A percentile compares a stretch with the other conserved stretches of the same genome.
These are phyloP conservation scores for Achatina immaculata DNA, from an alignment of 1,140 invertebrate genomes.

Conservation along the genomic window DNA sequence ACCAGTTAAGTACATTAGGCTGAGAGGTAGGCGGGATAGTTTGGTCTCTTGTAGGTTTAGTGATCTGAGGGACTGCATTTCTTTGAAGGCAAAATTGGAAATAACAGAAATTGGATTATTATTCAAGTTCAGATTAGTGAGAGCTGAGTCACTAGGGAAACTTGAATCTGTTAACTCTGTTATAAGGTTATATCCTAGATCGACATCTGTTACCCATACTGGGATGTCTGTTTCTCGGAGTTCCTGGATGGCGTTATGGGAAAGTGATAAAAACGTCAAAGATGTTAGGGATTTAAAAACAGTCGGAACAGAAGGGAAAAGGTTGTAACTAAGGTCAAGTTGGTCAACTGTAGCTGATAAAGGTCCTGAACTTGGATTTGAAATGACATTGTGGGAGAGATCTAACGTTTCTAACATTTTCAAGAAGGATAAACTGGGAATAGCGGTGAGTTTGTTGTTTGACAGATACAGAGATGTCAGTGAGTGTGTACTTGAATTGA, in stretches of 20 bases:
- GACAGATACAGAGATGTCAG: neutral
- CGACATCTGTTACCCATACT: neutral
- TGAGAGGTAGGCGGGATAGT: neutral
- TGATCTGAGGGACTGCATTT: neutral
- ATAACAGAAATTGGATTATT: neutral
- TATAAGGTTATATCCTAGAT: neutral
- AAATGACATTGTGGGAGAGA: neutral
- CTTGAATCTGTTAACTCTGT: neutral
- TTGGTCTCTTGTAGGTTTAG: neutral
- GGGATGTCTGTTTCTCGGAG: neutral
- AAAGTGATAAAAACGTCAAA: neutral
- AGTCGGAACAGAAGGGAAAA: neutral
- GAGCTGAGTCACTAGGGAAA: neutral
- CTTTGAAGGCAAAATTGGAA: neutral
- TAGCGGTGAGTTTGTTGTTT: neutral
- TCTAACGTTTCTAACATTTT: neutral
- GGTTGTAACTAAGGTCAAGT: neutral
- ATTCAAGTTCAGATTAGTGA: neutral
- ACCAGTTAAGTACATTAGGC: neutral
- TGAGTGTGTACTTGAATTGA: neutral
- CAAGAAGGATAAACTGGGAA: neutral
- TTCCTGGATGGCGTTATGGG: neutral
- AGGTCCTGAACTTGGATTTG: neutral
- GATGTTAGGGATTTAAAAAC: neutral
- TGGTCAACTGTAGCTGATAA: neutral